These are phyloP conservation scores for Mustela nigripes DNA, from an alignment of 2,113 vertebrate genomes.

Conservation along the genomic window DNA sequence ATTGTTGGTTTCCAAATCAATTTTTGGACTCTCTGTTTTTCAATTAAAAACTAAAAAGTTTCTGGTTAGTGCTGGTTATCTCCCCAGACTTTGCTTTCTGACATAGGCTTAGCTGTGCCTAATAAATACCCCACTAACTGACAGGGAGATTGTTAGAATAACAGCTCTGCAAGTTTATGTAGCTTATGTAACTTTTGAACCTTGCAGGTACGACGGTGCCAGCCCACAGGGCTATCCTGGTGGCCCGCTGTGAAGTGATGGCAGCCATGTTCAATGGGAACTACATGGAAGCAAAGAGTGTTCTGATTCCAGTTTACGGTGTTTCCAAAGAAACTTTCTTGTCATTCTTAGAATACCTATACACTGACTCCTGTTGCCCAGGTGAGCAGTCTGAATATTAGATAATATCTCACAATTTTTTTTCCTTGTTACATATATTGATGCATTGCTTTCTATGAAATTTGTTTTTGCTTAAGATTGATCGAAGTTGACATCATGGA, in stretches of 20 bases:
- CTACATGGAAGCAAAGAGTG: constrained; percentile 95
- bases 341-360: constrained; percentile 97
- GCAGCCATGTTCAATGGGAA: constrained; percentile 99
- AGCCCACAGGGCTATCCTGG: constrained; percentile 96
- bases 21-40: not conserved
- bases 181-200: not conserved
- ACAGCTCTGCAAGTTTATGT: not conserved
- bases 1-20: not conserved
- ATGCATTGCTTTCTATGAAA: not conserved
- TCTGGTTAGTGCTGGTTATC: not conserved
- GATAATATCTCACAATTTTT: not conserved
- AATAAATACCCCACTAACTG: not conserved
- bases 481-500: not conserved
- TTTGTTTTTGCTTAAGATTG: not conserved
- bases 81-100: not conserved
- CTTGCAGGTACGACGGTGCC: constrained; percentile 92
- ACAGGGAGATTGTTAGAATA: not conserved
- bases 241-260: constrained; percentile 98
- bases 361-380: constrained; percentile 97
- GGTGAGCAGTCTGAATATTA: constrained; percentile 87
- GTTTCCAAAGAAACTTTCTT: constrained; percentile 98
- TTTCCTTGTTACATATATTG: not conserved
- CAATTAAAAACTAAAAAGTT: not conserved
- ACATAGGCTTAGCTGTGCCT: not conserved
- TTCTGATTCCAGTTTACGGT: constrained; percentile 96